Evolutionary conservation across 1,140 invertebrate genomes (phyloP), one percentile per base, ranked within the genome.

Genomic region (Chironomus tepperi): DNA sequence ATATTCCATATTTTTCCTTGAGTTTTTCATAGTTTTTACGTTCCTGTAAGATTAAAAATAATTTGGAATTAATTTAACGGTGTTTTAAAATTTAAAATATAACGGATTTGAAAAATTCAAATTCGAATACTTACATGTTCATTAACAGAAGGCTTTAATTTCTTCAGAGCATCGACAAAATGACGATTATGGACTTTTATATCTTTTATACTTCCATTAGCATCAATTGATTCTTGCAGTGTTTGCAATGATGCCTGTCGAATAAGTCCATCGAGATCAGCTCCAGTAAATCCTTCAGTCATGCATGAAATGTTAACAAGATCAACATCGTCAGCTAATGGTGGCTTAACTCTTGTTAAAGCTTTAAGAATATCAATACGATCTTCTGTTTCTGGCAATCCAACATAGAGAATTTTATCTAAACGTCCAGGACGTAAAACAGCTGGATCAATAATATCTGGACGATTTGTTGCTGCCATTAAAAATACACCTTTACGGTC

Each of bases 401-500:
- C 97, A 5, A 99, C 94, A 83, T 95, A 98, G 19, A 99, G 84
- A 73, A 95, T 90, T 82, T 96, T 96, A 81, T 98, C 97, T 65
- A 99, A 86, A 78, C 98, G 87, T 15, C 97, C 97, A 0, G 97
- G 97, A 81, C 98, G 86, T 73, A 99, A 82, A 73, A 99, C 91
- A 0, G 98, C 98, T 3, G 96, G 93, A 85, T 99, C 98, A 75
- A 99, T 91, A 7, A 98, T 98, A 79, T 99, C 97, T 73, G 96
- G 95, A 78, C 97, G 86, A 86, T 99, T 99, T 42, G 94, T 98
- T 0, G 97, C 97, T 3, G 94, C 98, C 84, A 99, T 90, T 5
- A 99, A 85, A 82, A 95, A 99, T 3, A 99, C 97, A 9, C 91
- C 92, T 78, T 94, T 89, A 73, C 95, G 86, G 42, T 88, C 88